Evolutionary conservation across 2,797 vertebrate species (phyloP), one percentile per base, ranked within the genome.

Genomic region (Bufotes viridis): DNA sequence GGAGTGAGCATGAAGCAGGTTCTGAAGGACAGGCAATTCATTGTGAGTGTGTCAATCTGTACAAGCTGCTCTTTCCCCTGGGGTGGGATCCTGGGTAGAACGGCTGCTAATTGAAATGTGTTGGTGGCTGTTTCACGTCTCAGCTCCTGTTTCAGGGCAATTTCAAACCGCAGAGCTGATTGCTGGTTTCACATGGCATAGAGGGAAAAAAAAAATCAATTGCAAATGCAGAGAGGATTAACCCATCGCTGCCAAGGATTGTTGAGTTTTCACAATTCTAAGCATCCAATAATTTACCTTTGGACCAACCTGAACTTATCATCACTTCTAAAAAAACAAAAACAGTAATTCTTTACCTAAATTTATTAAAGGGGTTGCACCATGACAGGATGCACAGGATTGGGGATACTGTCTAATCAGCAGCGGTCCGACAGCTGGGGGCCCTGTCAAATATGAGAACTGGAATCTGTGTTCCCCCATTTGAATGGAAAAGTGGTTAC

Each of bases 101-200:
- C 94, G 94, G 95, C 96, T 90, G 92, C 94, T 97, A 97, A 97
- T 97, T 97, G 97, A 96, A 96, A 96, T 95, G 96, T 96, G 96
- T 95, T 95, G 80, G 96, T 96, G 95, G 95, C 96, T 96, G 95
- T 93, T 96, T 94, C 94, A 95, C 94, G 95, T 94, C 96, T 95
- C 92, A 90, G 94, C 96, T 96, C 95, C 93, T 90, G 94, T 96
- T 96, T 96, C 95, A 95, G 94, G 93, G 95, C 95, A 95, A 94
- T 96, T 96, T 96, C 93, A 94, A 95, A 95, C 96, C 95, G 93
- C 94, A 95, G 93, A 94, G 94, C 95, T 96, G 95, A 96, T 96
- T 96, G 95, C 94, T 94, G 95, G 96, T 96, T 96, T 96, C 95
- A 95, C 94, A 96, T 96, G 95, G 95, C 95, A 94, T 93, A 93